Evolutionary conservation across 2,888 invertebrate genomes (phyloP), one percentile per base, ranked within the genome.

Genomic region (Synanthedon tipuliformis): DNA sequence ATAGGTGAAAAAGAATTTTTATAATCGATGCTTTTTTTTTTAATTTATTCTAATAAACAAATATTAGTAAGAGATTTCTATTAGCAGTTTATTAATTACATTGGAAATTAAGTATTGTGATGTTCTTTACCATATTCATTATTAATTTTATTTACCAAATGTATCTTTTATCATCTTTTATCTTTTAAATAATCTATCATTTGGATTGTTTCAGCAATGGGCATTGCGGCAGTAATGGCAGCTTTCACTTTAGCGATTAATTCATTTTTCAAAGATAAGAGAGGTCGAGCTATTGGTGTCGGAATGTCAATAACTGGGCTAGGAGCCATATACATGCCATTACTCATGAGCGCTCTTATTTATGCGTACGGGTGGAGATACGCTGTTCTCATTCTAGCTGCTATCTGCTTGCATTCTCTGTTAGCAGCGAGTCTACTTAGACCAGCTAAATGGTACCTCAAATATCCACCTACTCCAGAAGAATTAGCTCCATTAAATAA

Each of bases 391-490:
- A 89, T 92, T 55, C 74, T 92, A 52, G 89, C 90, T 51, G 92
- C 88, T 3, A 75, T 92, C 51, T 88, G 90, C 54, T 78, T 92
- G 0, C 90, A 93, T 71, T 89, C 90, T 0, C 68, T 92, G 4
- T 71, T 89, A 54, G 91, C 89, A 8, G 89, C 91, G 1, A 71
- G 88, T 55, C 73, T 93, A 54, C 80, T 93, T 49, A 91, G 92
- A 63, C 93, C 93, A 15, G 85, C 91, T 2, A 90, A 91, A 73
- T 91, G 92, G 91, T 92, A 92, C 71, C 74, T 89, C 69, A 89
- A 80, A 62, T 65, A 76, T 55, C 73, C 79, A 34, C 69, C 69
- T 34, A 54, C 57, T 45, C 51, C 62, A 27, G 81, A 81, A 65
- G 84, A 87, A 69, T 65, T 72, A 62, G 63, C 67, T 48, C 81